Evolutionary conservation across 2,797 vertebrate species (phyloP), one percentile per base, ranked within the genome.

Genomic region (Microctenopoma stevenorrisi): DNA sequence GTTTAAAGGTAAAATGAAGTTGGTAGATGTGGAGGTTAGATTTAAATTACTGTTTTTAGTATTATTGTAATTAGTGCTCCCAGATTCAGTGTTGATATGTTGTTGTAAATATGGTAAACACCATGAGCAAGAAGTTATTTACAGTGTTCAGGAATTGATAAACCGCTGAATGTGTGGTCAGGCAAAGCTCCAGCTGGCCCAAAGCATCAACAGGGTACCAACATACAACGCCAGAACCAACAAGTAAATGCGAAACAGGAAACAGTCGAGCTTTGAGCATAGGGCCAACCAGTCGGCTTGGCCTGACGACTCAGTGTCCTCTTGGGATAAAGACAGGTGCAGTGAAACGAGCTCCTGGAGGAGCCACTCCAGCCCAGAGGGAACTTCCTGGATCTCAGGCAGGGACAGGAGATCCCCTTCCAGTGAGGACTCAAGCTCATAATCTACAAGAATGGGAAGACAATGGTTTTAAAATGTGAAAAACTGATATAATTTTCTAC

Each of bases 161-260:
- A 52, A 47, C 33, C n/a, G 63, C 14, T 40, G 49, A 56, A 22
- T 8, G 13, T 33, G 47, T 14, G 7, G 1, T 92, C 81, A 94
- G 72, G 77, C 80, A 2, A 90, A 84, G 73, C 95, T 95, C 96
- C 96, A 96, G 42, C 85, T 83, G 12, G 85, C 83, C 96, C 96
- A 97, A 25, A 96, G 93, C 44, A 94, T 82, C 60, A 94, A 65
- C 37, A 97, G 89, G 0, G 95, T 96, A 15, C 87, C 5, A 0
- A 93, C 43, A 6, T 96, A 96, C 56, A 94, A 28, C 1, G 70
- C 82, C 58, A 96, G 76, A 15, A 96, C 76, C 0, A 94, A 38
- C 40, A 96, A 79, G 82, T 96, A 96, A 8, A 93, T 68, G 33
- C 87, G 84, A 80, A 97, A 97, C 56, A 97, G 89, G 52, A 95